Conservation (phyloP, 92 coral and sea anemone species). For the Epizoanthus scotinus region DNA sequence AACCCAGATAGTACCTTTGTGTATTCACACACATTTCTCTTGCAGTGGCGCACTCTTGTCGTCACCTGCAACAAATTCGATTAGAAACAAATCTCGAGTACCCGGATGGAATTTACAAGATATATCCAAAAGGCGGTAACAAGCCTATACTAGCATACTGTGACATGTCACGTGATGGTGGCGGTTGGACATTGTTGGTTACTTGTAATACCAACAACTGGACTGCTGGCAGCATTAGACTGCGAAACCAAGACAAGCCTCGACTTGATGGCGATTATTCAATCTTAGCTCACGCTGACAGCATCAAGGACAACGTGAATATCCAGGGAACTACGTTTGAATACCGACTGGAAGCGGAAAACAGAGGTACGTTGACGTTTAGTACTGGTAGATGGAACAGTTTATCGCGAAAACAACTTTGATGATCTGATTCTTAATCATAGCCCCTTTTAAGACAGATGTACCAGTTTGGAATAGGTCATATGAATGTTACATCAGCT, state of each 20-base stretch:
- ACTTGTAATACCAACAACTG: slow-evolving; percentile 69
- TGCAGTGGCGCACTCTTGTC: slow-evolving; percentile 57
- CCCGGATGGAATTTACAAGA: slow-evolving; percentile 71
- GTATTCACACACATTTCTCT: neutral
- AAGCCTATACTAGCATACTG: slow-evolving; percentile 17
- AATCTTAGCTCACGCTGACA: slow-evolving; percentile 27
- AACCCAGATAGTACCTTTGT: too few relatives aligned
- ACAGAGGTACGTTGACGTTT: too few relatives aligned
- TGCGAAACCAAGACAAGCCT: slow-evolving; percentile 57
- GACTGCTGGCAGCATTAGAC: slow-evolving; percentile 46
- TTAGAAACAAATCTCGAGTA: slow-evolving; percentile 25
- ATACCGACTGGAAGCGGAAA: too few relatives aligned
- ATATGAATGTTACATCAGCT: too few relatives aligned
- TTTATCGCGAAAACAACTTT: too few relatives aligned
- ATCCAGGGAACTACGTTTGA: too few relatives aligned
- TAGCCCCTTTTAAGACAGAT: too few relatives aligned
- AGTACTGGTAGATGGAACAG: too few relatives aligned
- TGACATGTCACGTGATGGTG: slow-evolving; percentile 85
- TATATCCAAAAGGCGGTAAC: slow-evolving; percentile 57
- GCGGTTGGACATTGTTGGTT: slow-evolving; percentile 85
- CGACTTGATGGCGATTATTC: slow-evolving; percentile 53
- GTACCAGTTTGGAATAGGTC: too few relatives aligned
- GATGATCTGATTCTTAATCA: too few relatives aligned
- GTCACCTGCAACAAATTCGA: slow-evolving; percentile 48
- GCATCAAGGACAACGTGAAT: too few relatives aligned